Conservation (phyloP, 2,113 vertebrate genomes). For the Nerophis ophidion region DNA sequence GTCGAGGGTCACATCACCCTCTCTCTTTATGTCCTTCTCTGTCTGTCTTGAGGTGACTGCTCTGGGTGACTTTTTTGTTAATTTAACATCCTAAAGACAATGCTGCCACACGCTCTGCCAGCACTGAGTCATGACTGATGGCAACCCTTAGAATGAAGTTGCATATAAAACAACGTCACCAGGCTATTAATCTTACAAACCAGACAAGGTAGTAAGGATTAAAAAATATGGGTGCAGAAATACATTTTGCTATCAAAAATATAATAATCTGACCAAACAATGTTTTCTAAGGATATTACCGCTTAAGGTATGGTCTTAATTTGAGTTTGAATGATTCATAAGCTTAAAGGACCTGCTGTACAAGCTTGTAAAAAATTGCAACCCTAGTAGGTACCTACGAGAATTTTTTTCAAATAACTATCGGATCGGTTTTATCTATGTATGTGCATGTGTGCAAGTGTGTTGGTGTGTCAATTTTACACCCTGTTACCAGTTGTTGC, state of each 20-base stretch:
- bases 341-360: too few species aligned
- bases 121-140: conserved; percentile 15
- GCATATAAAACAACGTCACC: neutral
- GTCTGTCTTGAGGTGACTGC: conserved; percentile 9
- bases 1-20: conserved; percentile 29
- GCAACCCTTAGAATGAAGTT: conserved; percentile 4
- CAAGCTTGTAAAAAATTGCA: neutral
- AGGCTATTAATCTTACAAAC: neutral
- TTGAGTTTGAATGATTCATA: neutral
- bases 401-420: neutral
- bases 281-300: neutral
- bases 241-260: neutral
- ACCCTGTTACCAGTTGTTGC: neutral
- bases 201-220: neutral
- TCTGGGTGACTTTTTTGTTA: conserved; percentile 25
- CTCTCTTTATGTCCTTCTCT: conserved; percentile 9
- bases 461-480: neutral
- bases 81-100: conserved; percentile 27
- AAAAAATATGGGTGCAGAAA: neutral
- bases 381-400: too few species aligned
- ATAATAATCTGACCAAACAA: neutral
- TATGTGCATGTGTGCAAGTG: too few species aligned
- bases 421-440: neutral
- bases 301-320: neutral
- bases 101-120: conserved; percentile 16